These are phyloP conservation scores for Agrypnia vestita DNA, from an alignment of 1,140 invertebrate genomes.

Conservation along the genomic window DNA sequence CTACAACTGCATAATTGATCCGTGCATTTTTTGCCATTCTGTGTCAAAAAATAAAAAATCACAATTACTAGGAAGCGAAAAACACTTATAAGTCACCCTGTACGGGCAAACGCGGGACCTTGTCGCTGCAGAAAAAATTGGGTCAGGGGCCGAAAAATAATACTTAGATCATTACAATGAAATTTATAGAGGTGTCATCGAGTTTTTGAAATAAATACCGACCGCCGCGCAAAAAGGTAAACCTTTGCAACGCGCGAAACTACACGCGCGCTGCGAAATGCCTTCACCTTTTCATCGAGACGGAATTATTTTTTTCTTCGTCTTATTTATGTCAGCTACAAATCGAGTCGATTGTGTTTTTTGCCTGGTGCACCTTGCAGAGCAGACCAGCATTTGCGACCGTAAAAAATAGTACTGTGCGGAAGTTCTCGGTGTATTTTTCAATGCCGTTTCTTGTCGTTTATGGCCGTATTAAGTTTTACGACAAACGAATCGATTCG, in stretches of 20 bases:
- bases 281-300: neutral
- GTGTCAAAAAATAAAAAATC: too few relatives aligned
- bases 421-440: too few relatives aligned
- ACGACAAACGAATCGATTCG: too few relatives aligned
- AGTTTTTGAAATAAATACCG: constrained; percentile 4
- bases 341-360: too few relatives aligned
- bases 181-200: constrained; percentile 19
- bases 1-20: too few relatives aligned
- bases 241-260: neutral
- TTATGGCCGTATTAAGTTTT: too few relatives aligned
- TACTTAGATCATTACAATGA: constrained; percentile 29
- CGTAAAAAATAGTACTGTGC: too few relatives aligned
- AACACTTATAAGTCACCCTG: neutral
- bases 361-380: too few relatives aligned
- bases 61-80: neutral
- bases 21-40: too few relatives aligned
- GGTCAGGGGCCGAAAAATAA: constrained; percentile 20
- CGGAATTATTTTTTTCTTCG: neutral
- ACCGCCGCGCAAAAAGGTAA: neutral
- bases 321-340: neutral
- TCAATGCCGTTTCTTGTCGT: too few relatives aligned
- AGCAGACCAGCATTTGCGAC: too few relatives aligned
- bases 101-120: neutral
- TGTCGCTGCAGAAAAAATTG: constrained; percentile 11
- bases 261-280: neutral